These are phyloP conservation scores for Neocrepidodera transversa DNA, from an alignment of 2,888 invertebrate genomes.

Conservation along the genomic window DNA sequence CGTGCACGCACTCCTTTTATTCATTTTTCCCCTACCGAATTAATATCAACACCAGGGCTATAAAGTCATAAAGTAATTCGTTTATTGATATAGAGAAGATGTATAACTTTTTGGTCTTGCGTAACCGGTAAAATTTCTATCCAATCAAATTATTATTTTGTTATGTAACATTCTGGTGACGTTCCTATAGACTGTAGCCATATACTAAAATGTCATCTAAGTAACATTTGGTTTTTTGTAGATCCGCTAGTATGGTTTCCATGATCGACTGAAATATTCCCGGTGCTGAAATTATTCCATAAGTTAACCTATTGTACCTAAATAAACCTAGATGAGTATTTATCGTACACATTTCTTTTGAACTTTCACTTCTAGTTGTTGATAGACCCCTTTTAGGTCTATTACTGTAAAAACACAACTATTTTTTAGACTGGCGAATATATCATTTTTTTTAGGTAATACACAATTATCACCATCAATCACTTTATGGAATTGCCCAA, in stretches of 20 bases:
- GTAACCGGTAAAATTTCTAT: too few relatives aligned
- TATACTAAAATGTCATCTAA: too few relatives aligned
- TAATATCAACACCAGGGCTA: too few relatives aligned
- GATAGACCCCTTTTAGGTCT: not conserved
- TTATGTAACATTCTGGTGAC: too few relatives aligned
- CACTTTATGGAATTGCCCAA: conserved; percentile 42
- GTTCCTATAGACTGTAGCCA: too few relatives aligned
- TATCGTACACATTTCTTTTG: conserved; percentile 16
- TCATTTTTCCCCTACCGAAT: not conserved
- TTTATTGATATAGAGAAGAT: too few relatives aligned
- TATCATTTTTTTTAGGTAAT: conserved; percentile 49
- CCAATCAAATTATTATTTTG: too few relatives aligned
- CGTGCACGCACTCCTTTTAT: not conserved
- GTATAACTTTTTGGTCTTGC: too few relatives aligned
- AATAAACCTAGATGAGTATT: conserved; percentile 14
- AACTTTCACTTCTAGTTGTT: conserved; percentile 8
- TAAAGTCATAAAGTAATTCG: too few relatives aligned
- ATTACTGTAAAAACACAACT: too few relatives aligned
- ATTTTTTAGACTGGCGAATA: conserved; percentile 37
- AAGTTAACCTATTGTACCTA: conserved; percentile 9
- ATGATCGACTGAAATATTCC: not conserved
- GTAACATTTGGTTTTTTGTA: too few relatives aligned
- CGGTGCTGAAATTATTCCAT: conserved; percentile 1
- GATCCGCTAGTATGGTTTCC: conserved; percentile 11
- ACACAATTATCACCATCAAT: conserved; percentile 46